phyloP scores from a whole-genome alignment of 2,888 invertebrate species.

The Dromius quadrimaculatus region DNA sequence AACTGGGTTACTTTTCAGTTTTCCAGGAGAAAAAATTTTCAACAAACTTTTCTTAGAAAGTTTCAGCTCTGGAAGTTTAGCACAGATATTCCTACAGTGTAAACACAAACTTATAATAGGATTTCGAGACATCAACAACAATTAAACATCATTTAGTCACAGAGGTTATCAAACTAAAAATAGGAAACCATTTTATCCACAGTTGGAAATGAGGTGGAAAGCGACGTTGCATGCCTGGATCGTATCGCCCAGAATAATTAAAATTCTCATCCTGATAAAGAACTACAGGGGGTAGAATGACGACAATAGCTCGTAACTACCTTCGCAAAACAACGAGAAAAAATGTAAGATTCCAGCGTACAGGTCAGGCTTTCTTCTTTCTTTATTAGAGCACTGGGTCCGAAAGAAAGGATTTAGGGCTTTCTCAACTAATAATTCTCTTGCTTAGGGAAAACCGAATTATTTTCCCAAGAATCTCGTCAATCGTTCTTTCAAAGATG shows the following conservation, averaged over 20 bases:
- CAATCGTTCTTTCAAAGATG: too few species aligned
- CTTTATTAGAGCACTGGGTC: too few species aligned
- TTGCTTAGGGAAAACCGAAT: too few species aligned
- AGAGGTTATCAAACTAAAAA: slow-evolving; percentile 6
- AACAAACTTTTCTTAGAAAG: slow-evolving; percentile 41
- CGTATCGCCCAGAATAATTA: slow-evolving; percentile 23
- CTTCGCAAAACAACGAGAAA: neutral
- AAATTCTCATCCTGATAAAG: slow-evolving; percentile 27
- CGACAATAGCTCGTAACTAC: slow-evolving; percentile 41
- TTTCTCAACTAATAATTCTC: too few species aligned
- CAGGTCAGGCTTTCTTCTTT: slow-evolving; percentile 2
- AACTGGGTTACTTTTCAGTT: slow-evolving; percentile 47
- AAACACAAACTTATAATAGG: slow-evolving; percentile 43
- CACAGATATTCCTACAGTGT: slow-evolving; percentile 48
- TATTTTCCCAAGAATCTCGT: too few species aligned
- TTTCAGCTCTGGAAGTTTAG: slow-evolving; percentile 44
- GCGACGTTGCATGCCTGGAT: slow-evolving; percentile 3
- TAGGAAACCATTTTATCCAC: slow-evolving; percentile 1
- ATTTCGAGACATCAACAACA: slow-evolving; percentile 26
- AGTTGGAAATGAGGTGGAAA: neutral
- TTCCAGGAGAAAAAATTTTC: slow-evolving; percentile 44
- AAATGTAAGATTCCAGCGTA: neutral
- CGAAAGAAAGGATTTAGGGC: too few species aligned
- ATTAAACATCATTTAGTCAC: slow-evolving; percentile 38
- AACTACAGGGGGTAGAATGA: neutral